phyloP scores from a whole-genome alignment of 2,888 invertebrate genomes.

The Pachydiplax longipennis region DNA sequence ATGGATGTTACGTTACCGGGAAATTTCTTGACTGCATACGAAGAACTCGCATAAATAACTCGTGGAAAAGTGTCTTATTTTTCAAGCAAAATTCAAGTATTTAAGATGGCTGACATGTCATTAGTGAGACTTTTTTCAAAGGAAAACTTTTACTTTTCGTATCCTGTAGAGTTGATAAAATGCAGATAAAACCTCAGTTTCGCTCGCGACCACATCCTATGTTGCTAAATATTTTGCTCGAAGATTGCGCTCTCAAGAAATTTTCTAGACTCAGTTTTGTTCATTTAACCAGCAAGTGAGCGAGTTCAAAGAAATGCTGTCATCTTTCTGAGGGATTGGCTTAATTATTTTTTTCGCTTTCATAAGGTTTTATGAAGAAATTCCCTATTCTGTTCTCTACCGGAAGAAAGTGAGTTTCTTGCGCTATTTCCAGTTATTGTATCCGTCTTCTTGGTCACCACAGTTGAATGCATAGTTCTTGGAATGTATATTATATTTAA shows the following conservation, averaged over 20 bases:
- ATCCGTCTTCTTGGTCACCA: too few species aligned
- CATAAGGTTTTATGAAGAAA: too few species aligned
- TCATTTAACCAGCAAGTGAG: background rate
- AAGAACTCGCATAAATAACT: background rate
- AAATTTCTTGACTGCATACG: background rate
- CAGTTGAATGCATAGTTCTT: too few species aligned
- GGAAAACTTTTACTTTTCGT: background rate
- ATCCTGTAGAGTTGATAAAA: background rate
- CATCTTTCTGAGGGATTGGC: background rate
- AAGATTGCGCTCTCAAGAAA: too few species aligned
- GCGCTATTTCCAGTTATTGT: too few species aligned
- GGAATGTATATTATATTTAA: too few species aligned
- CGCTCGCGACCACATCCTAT: background rate
- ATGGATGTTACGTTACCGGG: background rate
- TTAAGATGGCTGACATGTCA: background rate
- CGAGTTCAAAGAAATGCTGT: background rate
- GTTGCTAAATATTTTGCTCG: background rate
- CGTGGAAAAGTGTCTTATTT: background rate
- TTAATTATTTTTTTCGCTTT: too few species aligned
- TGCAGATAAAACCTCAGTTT: background rate
- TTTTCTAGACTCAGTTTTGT: background rate
- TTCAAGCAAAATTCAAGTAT: background rate
- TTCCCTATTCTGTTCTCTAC: too few species aligned
- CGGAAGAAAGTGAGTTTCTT: too few species aligned
- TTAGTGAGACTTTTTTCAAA: background rate